Evolutionary conservation across 2,797 vertebrate species (phyloP).

Genomic region (Schizothorax lantsangensis): DNA sequence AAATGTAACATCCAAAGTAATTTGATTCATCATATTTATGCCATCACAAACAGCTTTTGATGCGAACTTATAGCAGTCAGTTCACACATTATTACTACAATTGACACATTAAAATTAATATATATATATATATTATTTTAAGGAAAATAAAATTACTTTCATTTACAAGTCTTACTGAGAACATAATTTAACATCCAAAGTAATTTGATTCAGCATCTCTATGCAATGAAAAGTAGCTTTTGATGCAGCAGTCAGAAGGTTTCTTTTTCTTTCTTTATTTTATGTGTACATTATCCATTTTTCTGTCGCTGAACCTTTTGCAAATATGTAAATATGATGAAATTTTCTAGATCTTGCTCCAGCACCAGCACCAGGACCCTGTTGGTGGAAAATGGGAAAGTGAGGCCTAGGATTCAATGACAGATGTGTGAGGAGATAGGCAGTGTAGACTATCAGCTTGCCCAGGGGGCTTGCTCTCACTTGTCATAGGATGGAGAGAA

Average conservation of each 20-base stretch:
- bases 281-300: background rate
- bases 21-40: background rate
- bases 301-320: constrained; percentile 1
- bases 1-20: background rate
- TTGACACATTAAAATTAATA: background rate
- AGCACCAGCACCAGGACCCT: background rate
- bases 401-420: constrained; percentile 50
- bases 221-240: background rate
- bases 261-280: background rate
- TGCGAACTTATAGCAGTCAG: background rate
- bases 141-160: background rate
- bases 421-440: constrained; percentile 55
- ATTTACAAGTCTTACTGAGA: background rate
- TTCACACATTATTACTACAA: background rate
- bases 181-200: background rate
- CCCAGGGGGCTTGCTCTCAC: constrained; percentile 54
- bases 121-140: too few species aligned
- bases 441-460: constrained; percentile 52
- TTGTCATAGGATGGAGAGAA: constrained; percentile 45
- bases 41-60: background rate
- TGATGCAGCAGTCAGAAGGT: background rate
- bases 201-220: too few species aligned
- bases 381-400: constrained; percentile 7
- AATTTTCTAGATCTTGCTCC: background rate
- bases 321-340: background rate